These are phyloP conservation scores for Sitta carolinensis DNA, from an alignment of 2,797 vertebrate genomes.

Conservation along the genomic window DNA sequence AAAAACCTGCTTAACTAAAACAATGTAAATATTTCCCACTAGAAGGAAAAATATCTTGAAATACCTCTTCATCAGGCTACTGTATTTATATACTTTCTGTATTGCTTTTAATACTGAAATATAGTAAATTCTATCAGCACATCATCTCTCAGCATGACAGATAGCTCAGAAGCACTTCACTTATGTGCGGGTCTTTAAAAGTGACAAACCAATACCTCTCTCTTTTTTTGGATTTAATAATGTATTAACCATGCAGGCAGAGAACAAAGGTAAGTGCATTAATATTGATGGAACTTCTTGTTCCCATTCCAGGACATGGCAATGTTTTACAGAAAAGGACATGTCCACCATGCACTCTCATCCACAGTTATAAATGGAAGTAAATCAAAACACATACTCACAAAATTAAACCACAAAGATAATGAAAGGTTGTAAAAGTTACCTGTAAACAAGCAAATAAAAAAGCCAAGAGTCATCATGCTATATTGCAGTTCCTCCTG, in stretches of 20 bases:
- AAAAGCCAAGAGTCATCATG: background rate
- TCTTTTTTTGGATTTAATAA: background rate
- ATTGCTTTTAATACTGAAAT: background rate
- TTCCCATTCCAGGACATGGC: background rate
- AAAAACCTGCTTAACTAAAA: background rate
- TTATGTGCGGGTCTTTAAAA: background rate
- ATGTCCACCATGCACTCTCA: fast-evolving
- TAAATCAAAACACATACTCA: constrained; percentile 10
- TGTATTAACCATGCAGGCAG: background rate
- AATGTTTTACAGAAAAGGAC: background rate
- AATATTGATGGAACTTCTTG: background rate
- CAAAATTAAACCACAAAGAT: background rate
- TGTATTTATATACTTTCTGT: background rate
- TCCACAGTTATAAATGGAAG: background rate
- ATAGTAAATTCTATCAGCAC: background rate
- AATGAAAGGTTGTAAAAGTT: constrained; percentile 7
- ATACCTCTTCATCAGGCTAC: background rate
- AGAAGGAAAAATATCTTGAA: background rate
- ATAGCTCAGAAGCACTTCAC: background rate
- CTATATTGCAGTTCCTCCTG: background rate
- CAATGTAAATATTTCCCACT: background rate
- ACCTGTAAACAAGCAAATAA: constrained; percentile 26
- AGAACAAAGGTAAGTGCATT: background rate
- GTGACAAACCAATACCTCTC: background rate
- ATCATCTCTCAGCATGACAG: background rate